Conservation (phyloP, 2,113 vertebrate species). For the Tympanuchus pallidicinctus region DNA sequence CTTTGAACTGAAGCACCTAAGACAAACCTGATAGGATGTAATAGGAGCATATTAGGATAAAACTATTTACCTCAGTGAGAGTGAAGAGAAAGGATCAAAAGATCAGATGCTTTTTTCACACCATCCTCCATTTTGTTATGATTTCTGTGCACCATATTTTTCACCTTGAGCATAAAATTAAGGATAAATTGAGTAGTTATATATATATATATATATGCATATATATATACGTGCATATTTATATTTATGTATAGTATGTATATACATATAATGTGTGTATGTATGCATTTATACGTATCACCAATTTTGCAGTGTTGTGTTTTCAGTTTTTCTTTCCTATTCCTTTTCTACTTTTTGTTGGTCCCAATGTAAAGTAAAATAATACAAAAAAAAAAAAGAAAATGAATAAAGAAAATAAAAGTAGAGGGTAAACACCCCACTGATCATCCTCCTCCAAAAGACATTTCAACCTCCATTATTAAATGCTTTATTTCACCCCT, state of each 20-base stretch:
- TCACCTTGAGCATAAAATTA: neutral
- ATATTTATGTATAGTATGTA: neutral
- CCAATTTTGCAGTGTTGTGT: neutral
- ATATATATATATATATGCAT: neutral
- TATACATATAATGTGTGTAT: neutral
- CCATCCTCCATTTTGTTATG: neutral
- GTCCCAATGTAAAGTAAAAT: neutral
- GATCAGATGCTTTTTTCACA: neutral
- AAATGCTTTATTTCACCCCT: neutral
- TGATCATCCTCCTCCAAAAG: neutral
- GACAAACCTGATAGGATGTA: neutral
- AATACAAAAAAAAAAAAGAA: slow-evolving; percentile 25
- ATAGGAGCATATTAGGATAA: neutral
- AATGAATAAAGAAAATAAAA: neutral
- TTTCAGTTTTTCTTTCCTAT: too few relatives aligned
- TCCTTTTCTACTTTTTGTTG: neutral
- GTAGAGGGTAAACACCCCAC: neutral
- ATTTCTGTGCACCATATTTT: neutral
- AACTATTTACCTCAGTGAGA: neutral
- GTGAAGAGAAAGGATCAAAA: neutral
- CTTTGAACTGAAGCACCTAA: neutral
- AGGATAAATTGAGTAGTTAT: neutral
- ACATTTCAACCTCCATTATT: neutral
- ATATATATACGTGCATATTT: neutral
- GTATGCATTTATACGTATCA: neutral